These are phyloP conservation scores for Hirudo medicinalis DNA, from an alignment of 1,140 invertebrate genomes.

Conservation along the genomic window DNA sequence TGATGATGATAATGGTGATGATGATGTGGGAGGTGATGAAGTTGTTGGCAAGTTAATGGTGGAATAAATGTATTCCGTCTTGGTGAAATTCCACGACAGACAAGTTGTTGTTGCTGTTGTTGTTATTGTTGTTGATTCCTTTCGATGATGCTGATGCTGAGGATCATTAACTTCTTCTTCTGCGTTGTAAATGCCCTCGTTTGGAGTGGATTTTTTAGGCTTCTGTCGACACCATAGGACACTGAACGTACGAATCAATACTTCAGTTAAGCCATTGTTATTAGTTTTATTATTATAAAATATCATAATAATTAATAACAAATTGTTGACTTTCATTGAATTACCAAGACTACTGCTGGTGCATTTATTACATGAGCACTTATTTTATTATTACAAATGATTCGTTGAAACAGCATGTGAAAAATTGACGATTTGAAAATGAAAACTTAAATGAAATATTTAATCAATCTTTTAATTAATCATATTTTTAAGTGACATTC, in stretches of 20 bases:
- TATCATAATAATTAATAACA: too few relatives aligned
- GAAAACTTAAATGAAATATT: too few relatives aligned
- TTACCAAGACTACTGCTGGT: too few relatives aligned
- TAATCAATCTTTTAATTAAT: too few relatives aligned
- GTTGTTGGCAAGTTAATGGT: background rate
- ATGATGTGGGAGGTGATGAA: background rate
- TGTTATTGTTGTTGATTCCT: background rate
- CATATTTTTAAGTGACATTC: too few relatives aligned
- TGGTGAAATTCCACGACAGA: background rate
- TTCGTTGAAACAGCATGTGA: too few relatives aligned
- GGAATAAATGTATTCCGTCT: background rate
- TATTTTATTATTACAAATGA: too few relatives aligned
- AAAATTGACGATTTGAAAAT: too few relatives aligned
- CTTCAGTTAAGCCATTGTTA: background rate
- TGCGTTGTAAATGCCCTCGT: background rate
- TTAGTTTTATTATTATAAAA: slow-evolving; percentile 1
- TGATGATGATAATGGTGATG: background rate
- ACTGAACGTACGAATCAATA: background rate
- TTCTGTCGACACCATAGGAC: background rate
- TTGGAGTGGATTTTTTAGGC: background rate
- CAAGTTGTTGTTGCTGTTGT: background rate
- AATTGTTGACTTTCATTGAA: too few relatives aligned
- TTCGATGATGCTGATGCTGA: background rate
- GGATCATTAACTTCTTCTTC: background rate
- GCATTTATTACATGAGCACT: too few relatives aligned